Evolutionary conservation across 2,888 invertebrate genomes (phyloP), one percentile per base, ranked within the genome.

Genomic region (Prenolepis imparis): DNA sequence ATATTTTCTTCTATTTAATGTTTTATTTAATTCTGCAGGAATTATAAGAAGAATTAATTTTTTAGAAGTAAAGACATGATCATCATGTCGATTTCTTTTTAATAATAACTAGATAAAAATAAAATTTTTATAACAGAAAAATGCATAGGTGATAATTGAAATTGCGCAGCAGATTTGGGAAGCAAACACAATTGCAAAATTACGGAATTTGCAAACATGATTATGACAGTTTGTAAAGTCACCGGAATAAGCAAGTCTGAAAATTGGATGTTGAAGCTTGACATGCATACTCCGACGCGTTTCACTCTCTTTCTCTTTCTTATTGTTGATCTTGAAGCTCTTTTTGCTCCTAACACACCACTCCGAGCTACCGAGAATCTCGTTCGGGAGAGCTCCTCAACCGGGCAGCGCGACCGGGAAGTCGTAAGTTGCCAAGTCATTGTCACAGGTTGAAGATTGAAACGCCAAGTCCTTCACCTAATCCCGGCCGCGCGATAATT

Each of bases 371-470:
- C 73, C 67, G 59, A 41, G 64, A 78, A 82, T 55, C 68, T 61
- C 75, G 64, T 66, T 72, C 66, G 52, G 21, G 59, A 83, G 78
- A 61, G 24, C 78, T 63, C 32, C 63, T 77, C 68, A 68, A 67
- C 48, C 6, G 15, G 36, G 61, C 61, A 12, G 24, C 68, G 21
- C 41, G 78, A 78, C 39, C 80, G 83, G 64, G 73, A 70, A 83
- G 70, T 80, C 70, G 18, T 52, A 66, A 77, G 61, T 59, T 81
- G 83, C 83, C 21, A 63, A 83, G 83, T 83, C 83, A 83, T 70
- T 70, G 81, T 83, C 80, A 64, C 77, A 77, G 82, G 63, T 83
- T 67, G 77, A 83, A 68, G 78, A 78, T 75, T 77, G 78, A 68
- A 61, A 78, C 67, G 61, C 59, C 64, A 44, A 67, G 78, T 48